phyloP scores from a whole-genome alignment of 1,140 invertebrate species.

The Ips typographus region DNA sequence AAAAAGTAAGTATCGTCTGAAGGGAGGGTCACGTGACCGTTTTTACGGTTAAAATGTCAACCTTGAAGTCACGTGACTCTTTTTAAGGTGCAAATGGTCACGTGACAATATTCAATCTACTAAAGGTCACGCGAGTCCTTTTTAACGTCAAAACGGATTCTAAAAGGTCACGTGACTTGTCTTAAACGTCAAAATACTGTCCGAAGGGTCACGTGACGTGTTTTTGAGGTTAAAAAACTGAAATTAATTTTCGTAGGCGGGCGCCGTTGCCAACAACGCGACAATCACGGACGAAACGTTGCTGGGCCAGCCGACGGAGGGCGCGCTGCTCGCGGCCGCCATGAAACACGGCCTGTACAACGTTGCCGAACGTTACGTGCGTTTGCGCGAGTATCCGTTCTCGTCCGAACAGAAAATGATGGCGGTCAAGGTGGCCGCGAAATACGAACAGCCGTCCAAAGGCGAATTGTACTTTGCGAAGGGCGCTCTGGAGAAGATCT shows the following conservation, averaged over 20 bases:
- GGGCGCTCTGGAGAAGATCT: constrained; percentile 88
- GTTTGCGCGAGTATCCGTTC: constrained; percentile 93
- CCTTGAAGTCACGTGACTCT: no score
- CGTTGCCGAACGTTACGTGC: constrained; percentile 74
- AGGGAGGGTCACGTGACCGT: no score
- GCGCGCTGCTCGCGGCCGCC: constrained; percentile 87
- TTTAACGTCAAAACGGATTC: no score
- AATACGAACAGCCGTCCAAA: constrained; percentile 67
- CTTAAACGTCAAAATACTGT: no score
- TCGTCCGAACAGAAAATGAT: constrained; percentile 98
- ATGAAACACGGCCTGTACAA: constrained; percentile 91
- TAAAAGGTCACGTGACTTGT: no score
- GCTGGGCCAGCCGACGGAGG: constrained; percentile 96
- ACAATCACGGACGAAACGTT: constrained; percentile 83
- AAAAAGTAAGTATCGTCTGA: no score
- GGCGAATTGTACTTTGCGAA: constrained; percentile 88
- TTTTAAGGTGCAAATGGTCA: no score
- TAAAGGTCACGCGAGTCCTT: no score
- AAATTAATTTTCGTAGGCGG: constrained; percentile 61
- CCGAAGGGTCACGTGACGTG: neutral
- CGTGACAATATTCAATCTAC: no score
- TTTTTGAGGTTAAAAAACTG: neutral
- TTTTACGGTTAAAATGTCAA: no score
- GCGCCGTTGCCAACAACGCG: constrained; percentile 96
- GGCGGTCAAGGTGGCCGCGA: constrained; percentile 90